Evolutionary conservation across 2,797 vertebrate species (phyloP).

Genomic region (Siniperca undulata): DNA sequence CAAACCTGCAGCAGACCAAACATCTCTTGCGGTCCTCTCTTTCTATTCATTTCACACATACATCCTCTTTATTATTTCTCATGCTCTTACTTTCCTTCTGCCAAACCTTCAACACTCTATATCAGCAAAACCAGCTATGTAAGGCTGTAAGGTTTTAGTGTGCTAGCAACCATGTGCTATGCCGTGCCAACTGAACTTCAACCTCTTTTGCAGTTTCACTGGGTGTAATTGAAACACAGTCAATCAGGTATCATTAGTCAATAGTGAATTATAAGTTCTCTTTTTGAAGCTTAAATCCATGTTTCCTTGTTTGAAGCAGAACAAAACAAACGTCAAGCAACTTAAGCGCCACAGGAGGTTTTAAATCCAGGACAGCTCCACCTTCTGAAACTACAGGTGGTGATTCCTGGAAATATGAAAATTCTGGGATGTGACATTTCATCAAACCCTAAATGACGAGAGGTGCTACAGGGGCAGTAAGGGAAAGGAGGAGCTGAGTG

Average conservation of each 20-base stretch:
- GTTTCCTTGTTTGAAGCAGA: neutral
- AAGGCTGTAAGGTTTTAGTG: neutral
- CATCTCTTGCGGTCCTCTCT: slow-evolving; percentile 11
- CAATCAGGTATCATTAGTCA: slow-evolving; percentile 2
- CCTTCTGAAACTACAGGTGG: neutral
- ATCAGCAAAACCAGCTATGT: neutral
- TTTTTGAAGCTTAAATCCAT: neutral
- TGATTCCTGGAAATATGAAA: slow-evolving; percentile 18
- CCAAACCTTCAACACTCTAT: neutral
- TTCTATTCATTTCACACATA: slow-evolving; percentile 27
- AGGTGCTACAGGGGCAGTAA: neutral
- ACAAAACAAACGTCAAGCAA: neutral
- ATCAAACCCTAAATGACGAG: neutral
- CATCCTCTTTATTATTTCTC: slow-evolving; percentile 14
- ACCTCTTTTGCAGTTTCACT: slow-evolving; percentile 5
- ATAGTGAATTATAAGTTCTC: neutral
- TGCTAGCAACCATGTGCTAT: neutral
- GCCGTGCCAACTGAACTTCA: slow-evolving; percentile 27
- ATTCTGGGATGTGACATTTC: slow-evolving; percentile 37
- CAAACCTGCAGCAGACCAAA: slow-evolving; percentile 53
- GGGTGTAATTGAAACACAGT: slow-evolving; percentile 30
- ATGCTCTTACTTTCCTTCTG: neutral
- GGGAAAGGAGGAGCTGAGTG: neutral
- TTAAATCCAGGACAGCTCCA: neutral
- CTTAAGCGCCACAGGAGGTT: neutral